Base-by-base conservation (phyloP, 2,113 vertebrate genomes). In the Cyprinodon brontotheroides region DNA sequence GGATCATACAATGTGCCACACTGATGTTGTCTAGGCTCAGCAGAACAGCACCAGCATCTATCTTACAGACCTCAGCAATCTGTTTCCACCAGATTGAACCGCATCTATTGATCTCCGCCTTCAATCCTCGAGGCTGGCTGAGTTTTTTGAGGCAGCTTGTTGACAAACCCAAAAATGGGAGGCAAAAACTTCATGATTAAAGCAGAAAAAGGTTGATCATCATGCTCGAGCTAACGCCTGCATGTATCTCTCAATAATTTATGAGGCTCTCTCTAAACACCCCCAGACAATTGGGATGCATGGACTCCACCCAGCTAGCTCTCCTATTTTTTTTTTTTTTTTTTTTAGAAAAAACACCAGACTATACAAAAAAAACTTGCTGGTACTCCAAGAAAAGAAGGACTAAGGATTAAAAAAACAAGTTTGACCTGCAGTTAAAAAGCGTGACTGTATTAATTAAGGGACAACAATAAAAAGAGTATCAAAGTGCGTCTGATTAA, bases 371-470 rank as follows among this genome's bases (percentile, higher is more conserved):
- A 41, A 71, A 66, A 68, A 70, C 0, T 10, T 61, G 15, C 39
- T 70, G 41, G 72, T 40, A 61, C 45, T 61, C 17, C 62, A 13
- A 6, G 7, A 4, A 48, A 68, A 72, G 11, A 80, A 59, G n/a
- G 20, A 66, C 70, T 65, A 45, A 61, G 40, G 48, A 77, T 68
- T 40, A 79, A 73, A 61, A 39, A 45, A 29, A 39, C 43, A 66
- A 75, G 60, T 39, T 17, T 72, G 41, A 59, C 40, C 29, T 14
- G 65, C 73, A 78, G 82, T 79, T 68, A 75, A 73, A 82, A 67
- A n/a, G 67, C 64, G 70, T 80, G 77, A 68, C 78, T 29, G 65
- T 61, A 83, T 83, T 86, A 88, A 78, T 78, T 66, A 82, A 48
- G 12, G 5, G 22, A 81, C 59, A 40, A 79, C 65, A 77, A 82